Conservation (phyloP, 2,888 invertebrate genomes). For the Argyra leucocephala region DNA sequence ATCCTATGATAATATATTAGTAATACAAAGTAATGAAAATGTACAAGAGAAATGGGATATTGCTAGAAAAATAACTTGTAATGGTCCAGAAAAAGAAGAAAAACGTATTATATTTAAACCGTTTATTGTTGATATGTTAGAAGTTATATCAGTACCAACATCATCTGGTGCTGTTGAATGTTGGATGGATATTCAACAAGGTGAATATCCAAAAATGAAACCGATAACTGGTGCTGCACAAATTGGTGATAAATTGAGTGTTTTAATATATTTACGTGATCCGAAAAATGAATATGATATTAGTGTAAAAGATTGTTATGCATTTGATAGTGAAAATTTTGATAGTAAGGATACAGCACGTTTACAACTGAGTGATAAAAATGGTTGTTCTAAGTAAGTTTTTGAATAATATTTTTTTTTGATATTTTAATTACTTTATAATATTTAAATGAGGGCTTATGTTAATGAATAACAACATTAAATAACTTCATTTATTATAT, state of each 20-base stretch:
- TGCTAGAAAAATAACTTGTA: slow-evolving; percentile 52
- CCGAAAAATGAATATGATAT: slow-evolving; percentile 54
- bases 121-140: slow-evolving; percentile 60
- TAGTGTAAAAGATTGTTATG: slow-evolving; percentile 63
- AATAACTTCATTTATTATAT: too few species aligned
- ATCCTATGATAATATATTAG: slow-evolving; percentile 55
- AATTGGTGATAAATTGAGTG: slow-evolving; percentile 60
- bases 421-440: too few species aligned
- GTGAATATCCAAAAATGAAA: slow-evolving; percentile 58
- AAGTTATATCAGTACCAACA: slow-evolving; percentile 57
- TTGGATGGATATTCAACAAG: slow-evolving; percentile 69
- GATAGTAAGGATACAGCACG: slow-evolving; percentile 50
- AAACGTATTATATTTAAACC: slow-evolving; percentile 45
- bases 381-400: slow-evolving; percentile 57
- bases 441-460: too few species aligned
- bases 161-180: slow-evolving; percentile 58
- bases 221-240: slow-evolving; percentile 55
- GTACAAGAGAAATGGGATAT: slow-evolving; percentile 58
- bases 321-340: slow-evolving; percentile 56
- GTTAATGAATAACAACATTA: too few species aligned
- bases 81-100: slow-evolving; percentile 36
- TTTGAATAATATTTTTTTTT: too few species aligned
- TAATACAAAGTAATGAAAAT: slow-evolving; percentile 58
- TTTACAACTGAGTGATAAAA: slow-evolving; percentile 56
- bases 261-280: slow-evolving; percentile 61